phyloP scores from a whole-genome alignment of 92 coral and sea anemone genomes.

The Umimayanthus chanpuru region DNA sequence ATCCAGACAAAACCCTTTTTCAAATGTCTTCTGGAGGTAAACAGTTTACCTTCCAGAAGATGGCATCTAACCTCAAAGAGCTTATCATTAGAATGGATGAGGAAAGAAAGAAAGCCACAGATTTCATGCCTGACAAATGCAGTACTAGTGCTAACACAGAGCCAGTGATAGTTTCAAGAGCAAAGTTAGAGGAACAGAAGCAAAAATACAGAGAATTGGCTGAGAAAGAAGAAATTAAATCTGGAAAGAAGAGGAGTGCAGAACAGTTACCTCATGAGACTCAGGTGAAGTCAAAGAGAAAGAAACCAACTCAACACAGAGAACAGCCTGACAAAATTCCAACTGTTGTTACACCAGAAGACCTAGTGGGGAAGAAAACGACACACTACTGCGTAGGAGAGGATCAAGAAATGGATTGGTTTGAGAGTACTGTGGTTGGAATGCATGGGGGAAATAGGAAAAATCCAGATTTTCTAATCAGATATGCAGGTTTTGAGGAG shows the following conservation, averaged over 20 bases:
- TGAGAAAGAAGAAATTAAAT: slow-evolving; percentile 29
- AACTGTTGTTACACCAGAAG: slow-evolving; percentile 39
- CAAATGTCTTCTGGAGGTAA: slow-evolving; percentile 13
- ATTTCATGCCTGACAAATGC: slow-evolving; percentile 16
- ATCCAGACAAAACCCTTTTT: slow-evolving; percentile 20
- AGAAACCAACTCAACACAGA: neutral
- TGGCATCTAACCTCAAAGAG: slow-evolving; percentile 11
- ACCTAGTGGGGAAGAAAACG: slow-evolving; percentile 46
- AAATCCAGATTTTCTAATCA: slow-evolving; percentile 31
- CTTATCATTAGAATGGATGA: neutral
- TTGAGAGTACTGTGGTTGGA: slow-evolving; percentile 36
- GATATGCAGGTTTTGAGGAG: slow-evolving; percentile 12
- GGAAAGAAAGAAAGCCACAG: slow-evolving; percentile 19
- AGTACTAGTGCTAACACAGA: slow-evolving; percentile 22
- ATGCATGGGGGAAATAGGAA: slow-evolving; percentile 32
- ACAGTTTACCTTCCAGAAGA: slow-evolving; percentile 8
- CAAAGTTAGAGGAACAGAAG: slow-evolving; percentile 10
- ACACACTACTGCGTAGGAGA: slow-evolving; percentile 51
- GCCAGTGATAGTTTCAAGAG: slow-evolving; percentile 15
- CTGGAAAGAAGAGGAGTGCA: slow-evolving; percentile 28
- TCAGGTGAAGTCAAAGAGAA: slow-evolving; percentile 11
- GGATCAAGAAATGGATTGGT: slow-evolving; percentile 5
- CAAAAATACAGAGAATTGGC: slow-evolving; percentile 33
- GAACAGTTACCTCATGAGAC: slow-evolving; percentile 6
- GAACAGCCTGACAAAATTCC: slow-evolving; percentile 22